Evolutionary conservation across 1,140 invertebrate species (phyloP), one percentile per base, ranked within the genome.

Genomic region (Drosophila novamexicana): DNA sequence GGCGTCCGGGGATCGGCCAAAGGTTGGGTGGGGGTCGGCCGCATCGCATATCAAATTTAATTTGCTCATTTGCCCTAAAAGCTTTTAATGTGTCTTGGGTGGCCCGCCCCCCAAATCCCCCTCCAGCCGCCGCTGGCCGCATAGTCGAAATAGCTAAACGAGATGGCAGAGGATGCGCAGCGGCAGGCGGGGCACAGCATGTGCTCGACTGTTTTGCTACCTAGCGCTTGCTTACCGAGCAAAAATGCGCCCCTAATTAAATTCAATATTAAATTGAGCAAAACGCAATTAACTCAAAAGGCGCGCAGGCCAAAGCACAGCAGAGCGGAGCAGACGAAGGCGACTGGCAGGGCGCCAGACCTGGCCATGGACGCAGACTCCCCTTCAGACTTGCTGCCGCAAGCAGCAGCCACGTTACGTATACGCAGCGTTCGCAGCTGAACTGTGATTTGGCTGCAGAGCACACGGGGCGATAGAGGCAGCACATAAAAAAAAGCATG

Each of bases 191-290:
- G 37, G 6, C 10, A 12, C 9, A n/a, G 34, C n/a, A 39, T 40
- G 66, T 37, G 56, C 36, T 40, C 8, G 18, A 34, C 10, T 37
- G 12, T 37, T 16, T 7, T 53, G 59, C 44, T 44, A 49, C 56
- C 65, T 73, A 77, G 69, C 53, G 56, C 52, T 53, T 75, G 72
- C 75, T 82, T 83, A 84, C 81, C 82, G 53, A 72, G 80, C 67
- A 84, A 81, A 89, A 89, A 89, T 89, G 84, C 75, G 81, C 85
- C 75, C 83, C 85, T 84, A 90, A 90, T 90, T 90, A 90, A 90
- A 90, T 90, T 90, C 85, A 90, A 90, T 90, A 90, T 90, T 90
- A 90, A 90, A 90, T 90, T 90, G 85, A 90, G 85, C 85, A 85
- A 90, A 90, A 90, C 86, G 85, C 85, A 90, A 90, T 90, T 90